Conservation (phyloP, 2,113 vertebrate genomes). For the Xyrauchen texanus region DNA sequence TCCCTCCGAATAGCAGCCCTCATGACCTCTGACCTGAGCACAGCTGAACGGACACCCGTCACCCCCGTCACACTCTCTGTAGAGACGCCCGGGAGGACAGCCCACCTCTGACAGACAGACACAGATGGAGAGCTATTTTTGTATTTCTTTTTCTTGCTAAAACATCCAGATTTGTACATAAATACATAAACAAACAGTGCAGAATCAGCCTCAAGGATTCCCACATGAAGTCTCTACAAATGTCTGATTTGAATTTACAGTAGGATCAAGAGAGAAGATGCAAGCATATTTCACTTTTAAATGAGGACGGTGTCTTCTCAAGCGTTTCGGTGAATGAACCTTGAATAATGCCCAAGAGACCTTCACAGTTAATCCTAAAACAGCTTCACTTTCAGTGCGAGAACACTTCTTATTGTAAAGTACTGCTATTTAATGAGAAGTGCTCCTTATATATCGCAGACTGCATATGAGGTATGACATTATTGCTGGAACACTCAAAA, state of each 20-base stretch:
- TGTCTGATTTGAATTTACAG: constrained; percentile 17
- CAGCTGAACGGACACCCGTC: constrained; percentile 91
- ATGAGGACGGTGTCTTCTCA: constrained; percentile 9
- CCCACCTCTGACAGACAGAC: constrained; percentile 77
- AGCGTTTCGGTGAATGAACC: neutral
- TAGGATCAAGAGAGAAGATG: neutral
- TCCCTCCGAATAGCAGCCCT: constrained; percentile 78
- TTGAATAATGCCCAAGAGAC: too few species aligned
- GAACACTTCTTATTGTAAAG: too few species aligned
- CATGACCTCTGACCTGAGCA: constrained; percentile 74
- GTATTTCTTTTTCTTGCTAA: neutral
- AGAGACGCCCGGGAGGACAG: constrained; percentile 80
- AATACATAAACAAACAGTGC: neutral
- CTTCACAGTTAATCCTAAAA: too few species aligned
- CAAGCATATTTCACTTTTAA: constrained; percentile 29
- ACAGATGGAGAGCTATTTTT: neutral
- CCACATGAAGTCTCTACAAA: neutral
- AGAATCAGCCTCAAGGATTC: neutral
- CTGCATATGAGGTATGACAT: too few species aligned
- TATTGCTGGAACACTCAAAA: too few species aligned
- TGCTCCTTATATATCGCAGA: too few species aligned
- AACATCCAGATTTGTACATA: constrained; percentile 9
- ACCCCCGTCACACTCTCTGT: constrained; percentile 79
- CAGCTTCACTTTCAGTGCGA: too few species aligned
- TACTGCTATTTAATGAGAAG: too few species aligned